Evolutionary conservation across 2,113 vertebrate species (phyloP), one percentile per base, ranked within the genome.

Genomic region (Talpa occidentalis): DNA sequence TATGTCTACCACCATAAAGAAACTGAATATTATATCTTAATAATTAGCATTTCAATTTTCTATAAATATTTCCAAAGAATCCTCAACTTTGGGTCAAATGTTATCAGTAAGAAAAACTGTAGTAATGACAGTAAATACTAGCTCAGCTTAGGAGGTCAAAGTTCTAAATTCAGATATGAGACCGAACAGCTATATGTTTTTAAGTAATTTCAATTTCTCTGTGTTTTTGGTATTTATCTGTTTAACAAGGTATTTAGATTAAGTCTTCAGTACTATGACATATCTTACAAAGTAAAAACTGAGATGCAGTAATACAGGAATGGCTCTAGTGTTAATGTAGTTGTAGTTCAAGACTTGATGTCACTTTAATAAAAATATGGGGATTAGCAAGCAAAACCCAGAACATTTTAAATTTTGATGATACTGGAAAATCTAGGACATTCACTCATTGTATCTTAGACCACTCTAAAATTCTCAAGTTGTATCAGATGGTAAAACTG

Each of bases 1-100:
- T 11, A 86, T 10, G 59, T 83, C 49, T 19, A 72, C 32, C 28
- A 62, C 28, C 10, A 62, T 6, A 62, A 3, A 12, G 60, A 62
- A 62, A 26, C 8, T 62, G 8, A 62, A 62, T 62, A 28, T 76
- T 92, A 72, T 84, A 91, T 17, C 60, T 89, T 94, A 84, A 80
- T 37, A 69, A 35, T 15, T 86, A 12, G 10, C 6, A 59, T 82
- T 89, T 86, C 52, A 80, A 77, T 76, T 90, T 95, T 86, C 82
- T 66, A 80, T 66, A 70, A 95, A 95, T 11, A 86, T 3, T 66
- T 89, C 49, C 66, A 77, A 87, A 82, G 30, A 94, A 78, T 49
- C 8, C 47, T 32, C 49, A 91, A 62, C 47, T 35, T 42, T 42
- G 44, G 40, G 22, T 88, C 60, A 93, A 88, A 81, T 47, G 32